Base-by-base conservation (phyloP, 2,113 vertebrate genomes). In the Entomyzon cyanotis region DNA sequence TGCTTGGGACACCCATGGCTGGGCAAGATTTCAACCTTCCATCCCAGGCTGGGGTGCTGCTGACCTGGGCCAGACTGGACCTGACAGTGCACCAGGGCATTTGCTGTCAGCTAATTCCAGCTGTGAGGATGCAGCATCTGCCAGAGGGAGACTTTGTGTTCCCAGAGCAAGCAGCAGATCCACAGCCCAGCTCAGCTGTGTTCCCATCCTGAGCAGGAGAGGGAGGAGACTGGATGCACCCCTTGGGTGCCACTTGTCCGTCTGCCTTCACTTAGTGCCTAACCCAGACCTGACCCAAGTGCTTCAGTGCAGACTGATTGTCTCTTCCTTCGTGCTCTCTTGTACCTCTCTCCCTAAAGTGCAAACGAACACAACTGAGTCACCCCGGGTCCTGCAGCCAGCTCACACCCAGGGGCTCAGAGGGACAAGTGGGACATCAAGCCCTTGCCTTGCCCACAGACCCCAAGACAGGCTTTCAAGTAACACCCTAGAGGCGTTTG, bases 221-320 rank as follows among this genome's bases (percentile, higher is more conserved):
- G 0, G 68, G 46, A 77, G 60, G 42, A 69, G 14, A 47, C 8
- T 8, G 21, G 67, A 31, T 77, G 30, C 18, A 10, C 17, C n/a
- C 10, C 0, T 3, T 20, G 47, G 44, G 59, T 70, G 6, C 60
- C 11, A 3, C 65, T 91, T 55, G 10, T 67, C 44, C n/a, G 47
- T 74, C 56, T 75, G 64, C 33, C 41, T 44, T 81, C n/a, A 1
- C 79, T 68, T 52, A 74, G 37, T 68, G 64, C 76, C 64, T 62
- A 27, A 87, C 52, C 44, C 83, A 87, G 88, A 53, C 64, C 84
- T 28, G 5, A 49, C 42, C 35, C 69, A 60, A 89, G 95, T 94
- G 96, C 95, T 90, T 91, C 90, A 84, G 89, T 86, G 89, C 78
- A 80, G 79, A 94, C 80, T 87, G 95, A 97, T 97, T 97, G 97